Evolutionary conservation across 2,888 invertebrate genomes (phyloP), one percentile per base, ranked within the genome.

Genomic region (Ashinkailepas kermadecensis): DNA sequence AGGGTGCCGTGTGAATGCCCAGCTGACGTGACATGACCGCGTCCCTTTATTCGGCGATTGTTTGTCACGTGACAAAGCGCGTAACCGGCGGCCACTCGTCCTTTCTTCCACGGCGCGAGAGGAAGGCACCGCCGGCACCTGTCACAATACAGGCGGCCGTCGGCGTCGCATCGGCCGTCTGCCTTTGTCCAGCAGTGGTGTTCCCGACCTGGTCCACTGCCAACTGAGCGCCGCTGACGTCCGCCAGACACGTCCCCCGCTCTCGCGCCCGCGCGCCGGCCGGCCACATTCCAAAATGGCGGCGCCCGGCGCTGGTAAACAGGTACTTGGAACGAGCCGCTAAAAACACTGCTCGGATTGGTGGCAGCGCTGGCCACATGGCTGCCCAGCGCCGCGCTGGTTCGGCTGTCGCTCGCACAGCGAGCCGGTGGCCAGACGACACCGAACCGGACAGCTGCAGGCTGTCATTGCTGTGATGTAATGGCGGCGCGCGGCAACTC

Each of bases 261-360:
- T 58, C 18, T n/a, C 54, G 56, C 79, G 39, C 6, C 70, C 25
- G 67, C 25, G 23, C 67, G 65, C 65, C 67, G 70, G 70, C 39
- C 70, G 39, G 39, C 39, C 70, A 23, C 70, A 70, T 70, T 70
- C 70, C 70, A 70, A 70, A 70, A 70, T 70, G 70, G 70, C 70
- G 70, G 39, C 70, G 70, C 6, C 6, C 70, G 70, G 70, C 39
- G 23, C 25, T 39, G 39, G 70, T 39, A 70, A 70, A 70, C 70
- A 70, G 70, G 15, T 39, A 39, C 4, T 39, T 13, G 70, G 39
- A 39, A 6, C 70, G 4, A 15, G 39, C 39, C 70, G 70, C 70
- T 70, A 39, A 70, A 70, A 70, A 70, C 70, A 70, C 70, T 23
- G 70, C 62, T 15, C 62, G 62, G 1, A 62, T 18, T 18, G 62